Percentiles rank a stretch among this genome's conserved stretches.
phyloP scores from a whole-genome alignment of 2,113 vertebrate species.

The Bujurquina vittata region DNA sequence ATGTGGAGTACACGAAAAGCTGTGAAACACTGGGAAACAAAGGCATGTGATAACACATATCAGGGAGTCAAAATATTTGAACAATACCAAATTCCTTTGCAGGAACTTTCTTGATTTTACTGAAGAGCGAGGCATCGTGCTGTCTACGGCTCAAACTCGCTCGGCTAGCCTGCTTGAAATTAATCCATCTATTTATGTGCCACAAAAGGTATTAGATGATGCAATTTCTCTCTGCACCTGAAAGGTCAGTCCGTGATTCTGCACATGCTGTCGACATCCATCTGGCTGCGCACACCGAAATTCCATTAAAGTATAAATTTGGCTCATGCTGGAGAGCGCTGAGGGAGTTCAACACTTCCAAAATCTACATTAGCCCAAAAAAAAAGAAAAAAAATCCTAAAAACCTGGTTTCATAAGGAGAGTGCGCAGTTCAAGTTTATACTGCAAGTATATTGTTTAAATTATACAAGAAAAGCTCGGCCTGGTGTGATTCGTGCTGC shows the following conservation, averaged over 20 bases:
- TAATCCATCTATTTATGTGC: slow-evolving; percentile 54
- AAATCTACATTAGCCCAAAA: slow-evolving; percentile 28
- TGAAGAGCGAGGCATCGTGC: background rate
- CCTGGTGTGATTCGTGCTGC: slow-evolving; percentile 8
- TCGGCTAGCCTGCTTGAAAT: slow-evolving; percentile 43
- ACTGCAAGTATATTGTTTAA: slow-evolving; percentile 22
- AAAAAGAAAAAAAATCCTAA: background rate
- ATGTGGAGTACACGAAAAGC: background rate
- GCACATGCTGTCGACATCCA: slow-evolving; percentile 57
- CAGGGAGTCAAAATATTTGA: background rate
- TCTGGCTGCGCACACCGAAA: slow-evolving; percentile 33
- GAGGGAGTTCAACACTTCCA: slow-evolving; percentile 10
- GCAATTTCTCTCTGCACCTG: slow-evolving; percentile 56
- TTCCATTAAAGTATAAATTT: slow-evolving; percentile 56
- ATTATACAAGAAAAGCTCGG: slow-evolving; percentile 26
- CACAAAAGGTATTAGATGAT: slow-evolving; percentile 64
- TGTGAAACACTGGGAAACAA: background rate
- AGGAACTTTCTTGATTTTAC: background rate
- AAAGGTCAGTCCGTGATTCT: slow-evolving; percentile 66
- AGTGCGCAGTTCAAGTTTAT: slow-evolving; percentile 13
- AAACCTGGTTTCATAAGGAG: slow-evolving; percentile 12
- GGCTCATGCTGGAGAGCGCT: slow-evolving; percentile 23
- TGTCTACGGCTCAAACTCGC: slow-evolving; percentile 24
- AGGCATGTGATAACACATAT: background rate
- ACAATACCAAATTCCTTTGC: background rate